Conservation (phyloP, 30 jellyfish, hydroid and myxozoan species). For the Catostylus mosaicus region DNA sequence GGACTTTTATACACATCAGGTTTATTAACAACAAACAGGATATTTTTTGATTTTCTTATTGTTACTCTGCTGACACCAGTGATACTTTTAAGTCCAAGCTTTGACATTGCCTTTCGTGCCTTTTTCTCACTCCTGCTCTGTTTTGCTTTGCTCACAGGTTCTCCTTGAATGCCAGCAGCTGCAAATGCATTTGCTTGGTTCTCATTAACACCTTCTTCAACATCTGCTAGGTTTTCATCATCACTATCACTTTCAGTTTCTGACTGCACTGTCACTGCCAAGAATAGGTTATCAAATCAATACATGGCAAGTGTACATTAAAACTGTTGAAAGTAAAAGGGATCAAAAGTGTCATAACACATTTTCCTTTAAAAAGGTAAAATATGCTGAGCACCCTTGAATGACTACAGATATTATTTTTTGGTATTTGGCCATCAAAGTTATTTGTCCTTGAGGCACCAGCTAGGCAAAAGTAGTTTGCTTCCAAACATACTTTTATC, state of each 20-base stretch:
- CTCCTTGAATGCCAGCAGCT: slow-evolving; percentile 98
- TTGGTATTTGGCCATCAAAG: no score
- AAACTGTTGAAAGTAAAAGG: not conserved
- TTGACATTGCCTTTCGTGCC: slow-evolving; percentile 94
- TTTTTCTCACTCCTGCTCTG: slow-evolving; percentile 98
- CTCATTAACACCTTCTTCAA: slow-evolving; percentile 79
- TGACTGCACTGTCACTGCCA: slow-evolving; percentile 58
- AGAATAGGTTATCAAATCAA: not conserved
- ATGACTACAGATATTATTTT: no score
- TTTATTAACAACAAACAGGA: slow-evolving; percentile 88
- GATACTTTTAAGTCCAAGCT: slow-evolving; percentile 91
- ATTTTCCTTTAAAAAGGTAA: no score
- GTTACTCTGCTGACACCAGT: slow-evolving; percentile 97
- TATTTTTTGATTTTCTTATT: slow-evolving; percentile 90
- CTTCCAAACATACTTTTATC: no score
- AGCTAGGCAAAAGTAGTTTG: no score
- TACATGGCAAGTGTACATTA: not conserved
- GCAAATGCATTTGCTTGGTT: slow-evolving; percentile 89
- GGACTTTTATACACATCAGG: slow-evolving; percentile 99
- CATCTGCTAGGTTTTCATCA: slow-evolving; percentile 76
- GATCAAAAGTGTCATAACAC: no score
- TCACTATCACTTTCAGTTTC: slow-evolving; percentile 95
- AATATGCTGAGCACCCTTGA: no score
- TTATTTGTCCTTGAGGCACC: no score
- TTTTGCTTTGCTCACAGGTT: slow-evolving; percentile 96